phyloP scores from a whole-genome alignment of 1,140 invertebrate genomes.

The Atta texana region DNA sequence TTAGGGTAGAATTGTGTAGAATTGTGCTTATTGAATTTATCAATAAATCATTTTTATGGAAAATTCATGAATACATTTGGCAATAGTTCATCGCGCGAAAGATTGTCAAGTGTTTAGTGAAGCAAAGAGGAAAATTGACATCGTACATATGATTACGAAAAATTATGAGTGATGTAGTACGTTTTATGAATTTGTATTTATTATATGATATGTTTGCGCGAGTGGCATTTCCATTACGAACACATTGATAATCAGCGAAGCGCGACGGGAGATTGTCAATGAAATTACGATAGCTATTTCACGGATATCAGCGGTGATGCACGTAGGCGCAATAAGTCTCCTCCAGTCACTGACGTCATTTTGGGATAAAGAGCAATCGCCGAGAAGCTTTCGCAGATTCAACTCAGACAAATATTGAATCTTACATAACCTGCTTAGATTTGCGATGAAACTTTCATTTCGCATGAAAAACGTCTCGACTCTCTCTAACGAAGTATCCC shows the following conservation, averaged over 20 bases:
- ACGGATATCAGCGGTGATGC: slow-evolving; percentile 73
- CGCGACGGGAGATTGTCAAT: slow-evolving; percentile 73
- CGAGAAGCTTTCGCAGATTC: slow-evolving; percentile 19
- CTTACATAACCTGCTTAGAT: slow-evolving; percentile 47
- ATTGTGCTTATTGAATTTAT: neutral
- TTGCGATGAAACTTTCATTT: slow-evolving; percentile 22
- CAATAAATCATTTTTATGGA: neutral
- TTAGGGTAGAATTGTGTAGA: neutral
- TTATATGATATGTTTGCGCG: slow-evolving; percentile 11
- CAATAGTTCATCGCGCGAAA: neutral
- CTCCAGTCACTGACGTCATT: slow-evolving; percentile 66
- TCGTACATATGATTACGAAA: slow-evolving; percentile 10
- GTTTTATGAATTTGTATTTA: slow-evolving; percentile 39
- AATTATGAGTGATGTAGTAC: neutral
- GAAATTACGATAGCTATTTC: slow-evolving; percentile 76
- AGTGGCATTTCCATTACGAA: slow-evolving; percentile 43
- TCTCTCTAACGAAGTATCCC: slow-evolving; percentile 28
- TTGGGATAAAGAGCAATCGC: slow-evolving; percentile 50
- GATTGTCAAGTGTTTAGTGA: neutral
- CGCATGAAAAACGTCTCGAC: neutral
- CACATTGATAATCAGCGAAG: slow-evolving; percentile 34
- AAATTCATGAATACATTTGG: neutral
- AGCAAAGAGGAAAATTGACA: slow-evolving; percentile 15
- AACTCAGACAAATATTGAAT: slow-evolving; percentile 65
- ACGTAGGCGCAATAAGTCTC: slow-evolving; percentile 72